Conservation (phyloP, 2,888 invertebrate genomes). For the Carterocephalus palaemon region DNA sequence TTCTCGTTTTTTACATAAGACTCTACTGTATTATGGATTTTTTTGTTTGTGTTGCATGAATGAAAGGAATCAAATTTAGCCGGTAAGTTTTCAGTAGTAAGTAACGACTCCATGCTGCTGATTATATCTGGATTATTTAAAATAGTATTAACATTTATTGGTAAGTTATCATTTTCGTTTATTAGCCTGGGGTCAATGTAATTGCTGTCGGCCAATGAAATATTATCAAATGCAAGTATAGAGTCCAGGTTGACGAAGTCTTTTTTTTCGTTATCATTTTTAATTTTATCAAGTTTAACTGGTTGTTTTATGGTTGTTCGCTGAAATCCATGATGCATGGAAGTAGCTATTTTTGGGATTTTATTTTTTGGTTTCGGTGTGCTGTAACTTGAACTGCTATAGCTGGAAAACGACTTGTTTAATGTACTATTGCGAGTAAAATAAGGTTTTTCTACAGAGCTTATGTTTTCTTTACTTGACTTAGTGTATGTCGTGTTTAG, state of each 20-base stretch:
- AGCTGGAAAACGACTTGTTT: conserved; percentile 70
- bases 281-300: conserved; percentile 69
- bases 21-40: conserved; percentile 47
- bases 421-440: conserved; percentile 64
- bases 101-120: conserved; percentile 74
- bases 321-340: conserved; percentile 72
- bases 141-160: conserved; percentile 77
- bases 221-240: conserved; percentile 62
- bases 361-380: conserved; percentile 72
- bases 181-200: conserved; percentile 81
- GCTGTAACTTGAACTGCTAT: conserved; percentile 63
- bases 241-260: conserved; percentile 71
- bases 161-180: conserved; percentile 84
- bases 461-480: conserved; percentile 72
- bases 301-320: conserved; percentile 66
- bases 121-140: conserved; percentile 73
- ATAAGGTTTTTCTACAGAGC: conserved; percentile 54
- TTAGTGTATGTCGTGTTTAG: conserved; percentile 71
- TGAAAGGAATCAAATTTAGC: conserved; percentile 71
- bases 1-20: conserved; percentile 33
- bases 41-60: conserved; percentile 51
- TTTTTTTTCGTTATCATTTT: conserved; percentile 59
- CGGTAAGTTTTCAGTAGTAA: conserved; percentile 72
- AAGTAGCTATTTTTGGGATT: conserved; percentile 71
- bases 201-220: conserved; percentile 72